Evolutionary conservation across 2,113 vertebrate genomes (phyloP).

Genomic region (Daubentonia madagascariensis): DNA sequence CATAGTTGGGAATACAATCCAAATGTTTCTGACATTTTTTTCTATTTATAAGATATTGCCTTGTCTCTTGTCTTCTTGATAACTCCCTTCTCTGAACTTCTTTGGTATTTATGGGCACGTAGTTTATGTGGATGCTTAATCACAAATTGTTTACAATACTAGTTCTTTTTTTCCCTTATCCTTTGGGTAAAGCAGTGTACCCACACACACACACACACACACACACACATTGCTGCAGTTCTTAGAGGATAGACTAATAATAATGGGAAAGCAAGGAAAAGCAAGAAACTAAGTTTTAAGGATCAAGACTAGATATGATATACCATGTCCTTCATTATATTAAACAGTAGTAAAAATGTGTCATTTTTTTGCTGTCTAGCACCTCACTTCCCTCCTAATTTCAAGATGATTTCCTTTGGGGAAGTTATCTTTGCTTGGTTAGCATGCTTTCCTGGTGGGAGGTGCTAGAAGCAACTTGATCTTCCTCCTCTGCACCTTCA

Average conservation of each 20-base stretch:
- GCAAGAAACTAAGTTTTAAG: background rate
- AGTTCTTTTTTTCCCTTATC: background rate
- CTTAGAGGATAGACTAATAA: background rate
- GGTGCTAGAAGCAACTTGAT: background rate
- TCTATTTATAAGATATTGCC: background rate
- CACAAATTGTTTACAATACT: background rate
- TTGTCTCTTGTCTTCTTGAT: background rate
- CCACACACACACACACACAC: background rate
- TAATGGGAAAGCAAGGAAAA: background rate
- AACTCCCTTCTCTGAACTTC: background rate
- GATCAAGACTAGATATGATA: background rate
- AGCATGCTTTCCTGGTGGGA: background rate
- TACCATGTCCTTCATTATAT: background rate
- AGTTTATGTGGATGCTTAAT: background rate
- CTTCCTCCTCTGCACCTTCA: background rate
- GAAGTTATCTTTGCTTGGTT: background rate
- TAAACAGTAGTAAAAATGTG: background rate
- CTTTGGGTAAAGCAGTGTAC: background rate
- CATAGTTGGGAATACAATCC: background rate
- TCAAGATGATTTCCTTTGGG: background rate
- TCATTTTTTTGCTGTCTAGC: background rate
- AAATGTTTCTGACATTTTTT: background rate
- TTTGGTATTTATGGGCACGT: background rate
- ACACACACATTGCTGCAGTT: background rate
- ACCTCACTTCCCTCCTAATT: background rate